Base-by-base conservation (phyloP, 1,140 invertebrate genomes). In the Aphis craccivora region DNA sequence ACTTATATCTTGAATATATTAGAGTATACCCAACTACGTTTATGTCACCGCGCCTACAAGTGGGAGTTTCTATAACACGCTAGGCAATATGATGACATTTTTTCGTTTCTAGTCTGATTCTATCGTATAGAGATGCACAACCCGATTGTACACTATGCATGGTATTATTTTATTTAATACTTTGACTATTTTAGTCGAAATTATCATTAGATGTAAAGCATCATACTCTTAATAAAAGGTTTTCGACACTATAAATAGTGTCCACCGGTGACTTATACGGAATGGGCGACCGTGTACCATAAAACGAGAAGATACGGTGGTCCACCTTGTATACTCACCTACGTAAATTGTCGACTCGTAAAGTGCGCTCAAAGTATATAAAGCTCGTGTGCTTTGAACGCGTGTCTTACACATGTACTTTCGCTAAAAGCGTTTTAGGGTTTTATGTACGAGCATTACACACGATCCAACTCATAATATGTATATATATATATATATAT, bases 381-480 rank as follows among this genome's bases (percentile, higher is more conserved):
- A 48, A 81, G 40, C 67, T 20, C 37, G 55, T 67, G 55, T 45
- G 55, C 30, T 91, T 48, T 53, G 35, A 4, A 37, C 91, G 23
- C 90, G 48, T 23, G 81, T 43, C 43, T 53, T 40, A n/a, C 60
- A 30, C 30, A 18, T 89, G 22, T 53, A 92, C 45, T 93, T 93
- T 55, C 48, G 22, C 35, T 93, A 93, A 93, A 84, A 84, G 51
- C 91, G 81, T 90, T 90, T 67, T 60, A 43, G 25, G 25, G n/a
- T 90, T 90, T 90, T 90, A 90, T 67, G 55, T 43, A 60, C 22
- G 30, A 22, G 35, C 30, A 25, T 14, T 43, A 14, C n/a, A 37
- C 86, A n/a, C 14, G 43, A 20, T 25, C 14, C 84, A 87, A 87
- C 84, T 87, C 35, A 4, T n/a, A 51, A 4, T n/a, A 51, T 20